phyloP scores from a whole-genome alignment of 2,113 vertebrate genomes.

The Zosterops lateralis region DNA sequence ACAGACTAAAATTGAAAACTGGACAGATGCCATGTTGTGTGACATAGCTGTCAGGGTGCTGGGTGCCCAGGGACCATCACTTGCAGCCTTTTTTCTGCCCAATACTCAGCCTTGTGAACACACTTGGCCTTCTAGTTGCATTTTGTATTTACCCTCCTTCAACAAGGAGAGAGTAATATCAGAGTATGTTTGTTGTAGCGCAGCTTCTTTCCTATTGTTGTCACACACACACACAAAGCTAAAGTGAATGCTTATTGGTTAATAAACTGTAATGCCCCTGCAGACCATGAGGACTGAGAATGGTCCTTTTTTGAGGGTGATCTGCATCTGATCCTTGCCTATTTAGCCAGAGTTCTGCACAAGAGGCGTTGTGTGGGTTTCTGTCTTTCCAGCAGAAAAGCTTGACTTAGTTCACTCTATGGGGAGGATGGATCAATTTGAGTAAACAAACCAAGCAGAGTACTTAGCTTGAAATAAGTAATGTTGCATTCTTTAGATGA shows the following conservation, averaged over 20 bases:
- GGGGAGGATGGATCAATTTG: not conserved
- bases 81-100: not conserved
- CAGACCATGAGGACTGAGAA: not conserved
- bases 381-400: not conserved
- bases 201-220: not conserved
- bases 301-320: not conserved
- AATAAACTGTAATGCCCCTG: not conserved
- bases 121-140: not conserved
- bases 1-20: not conserved
- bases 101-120: not conserved
- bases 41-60: fast-evolving
- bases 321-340: not conserved
- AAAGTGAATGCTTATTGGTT: not conserved
- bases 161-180: not conserved
- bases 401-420: not conserved
- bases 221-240: not conserved
- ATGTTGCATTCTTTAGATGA: not conserved
- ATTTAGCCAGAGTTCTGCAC: not conserved
- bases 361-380: not conserved
- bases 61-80: fast-evolving
- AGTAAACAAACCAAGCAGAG: not conserved
- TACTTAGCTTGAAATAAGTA: not conserved
- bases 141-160: not conserved
- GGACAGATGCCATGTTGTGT: not conserved
- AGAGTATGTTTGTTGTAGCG: not conserved